A percentile compares a stretch with the other conserved stretches of the same genome.
Conservation (phyloP, 2,888 invertebrate species). For the Poecilus cupreus region DNA sequence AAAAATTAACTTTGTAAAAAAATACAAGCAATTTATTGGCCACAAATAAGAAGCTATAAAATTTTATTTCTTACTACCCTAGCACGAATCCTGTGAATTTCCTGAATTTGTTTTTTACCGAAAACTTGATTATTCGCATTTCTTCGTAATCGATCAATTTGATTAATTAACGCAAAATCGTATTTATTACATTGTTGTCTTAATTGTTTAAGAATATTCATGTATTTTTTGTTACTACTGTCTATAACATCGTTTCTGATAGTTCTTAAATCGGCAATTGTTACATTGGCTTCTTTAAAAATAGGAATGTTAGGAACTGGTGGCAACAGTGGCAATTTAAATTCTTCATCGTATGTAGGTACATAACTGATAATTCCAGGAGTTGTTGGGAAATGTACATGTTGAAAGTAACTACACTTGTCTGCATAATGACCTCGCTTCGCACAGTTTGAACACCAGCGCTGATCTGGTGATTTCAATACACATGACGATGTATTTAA, state of each 20-base stretch:
- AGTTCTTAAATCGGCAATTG: slow-evolving; percentile 13
- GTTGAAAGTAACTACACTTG: background rate
- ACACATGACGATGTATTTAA: background rate
- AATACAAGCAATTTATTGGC: background rate
- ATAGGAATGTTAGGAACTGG: slow-evolving; percentile 33
- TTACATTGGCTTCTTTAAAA: slow-evolving; percentile 8
- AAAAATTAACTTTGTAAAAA: background rate
- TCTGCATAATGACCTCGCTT: slow-evolving; percentile 36
- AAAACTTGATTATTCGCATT: background rate
- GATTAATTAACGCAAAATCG: slow-evolving; percentile 5
- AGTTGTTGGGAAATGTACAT: slow-evolving; percentile 21
- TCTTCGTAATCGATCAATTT: slow-evolving; percentile 14
- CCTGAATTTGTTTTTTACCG: slow-evolving; percentile 5
- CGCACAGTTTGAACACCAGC: slow-evolving; percentile 56
- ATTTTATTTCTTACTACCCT: background rate
- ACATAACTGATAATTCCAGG: slow-evolving; percentile 42
- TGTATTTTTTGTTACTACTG: slow-evolving; percentile 25
- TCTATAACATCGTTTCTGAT: background rate
- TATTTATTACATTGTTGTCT: slow-evolving; percentile 11
- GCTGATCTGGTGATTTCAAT: slow-evolving; percentile 28
- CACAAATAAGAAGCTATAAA: background rate
- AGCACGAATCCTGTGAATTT: slow-evolving; percentile 37
- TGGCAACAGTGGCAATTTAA: background rate
- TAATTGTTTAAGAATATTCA: slow-evolving; percentile 24
- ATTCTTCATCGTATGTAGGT: slow-evolving; percentile 11